Base-by-base conservation (phyloP, 2,888 invertebrate genomes). In the Leptogaster cylindrica region DNA sequence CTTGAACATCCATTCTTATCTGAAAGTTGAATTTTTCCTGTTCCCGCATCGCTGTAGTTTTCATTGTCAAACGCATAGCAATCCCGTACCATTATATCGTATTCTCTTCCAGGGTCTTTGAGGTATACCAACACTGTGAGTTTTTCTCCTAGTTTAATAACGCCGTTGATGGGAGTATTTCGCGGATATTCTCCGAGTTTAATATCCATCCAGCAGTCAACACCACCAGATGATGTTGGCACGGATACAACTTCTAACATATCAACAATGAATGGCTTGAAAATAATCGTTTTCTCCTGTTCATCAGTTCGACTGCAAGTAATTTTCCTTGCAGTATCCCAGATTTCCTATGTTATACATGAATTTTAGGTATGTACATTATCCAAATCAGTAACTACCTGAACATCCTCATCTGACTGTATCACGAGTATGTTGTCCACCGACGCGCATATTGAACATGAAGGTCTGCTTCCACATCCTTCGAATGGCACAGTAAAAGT, bases 181-280 rank as follows among this genome's bases (percentile, higher is more conserved):
- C 88, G 86, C 23, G 90, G 90, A 77, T 86, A 90, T 71, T 84
- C 82, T 74, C 90, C 90, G 72, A 84, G 84, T 73, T 88, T 88
- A 68, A 90, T 88, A 72, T 90, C 89, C 89, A 90, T 90, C 89
- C 89, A 90, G 78, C 89, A 89, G 73, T 89, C 87, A 0, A 90
- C 84, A 0, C 86, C 85, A 2, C 88, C 87, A 10, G 84, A 85
- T 0, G 85, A 83, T 0, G 88, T 87, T 18, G 87, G 85, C 0
- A 89, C 88, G 0, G 87, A 86, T 2, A 89, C 84, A 0, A 88
- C 86, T 73, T 88, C 88, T 20, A 89, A 77, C 88, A 88, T 88
- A 71, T 88, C 88, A 0, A 86, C 89, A 76, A 87, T 86, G 73
- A 89, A 87, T 0, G 89, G 89, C 73, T 77, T 76, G 55, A 80